A percentile compares a stretch with the other conserved stretches of the same genome.
Evolutionary conservation across 1,140 invertebrate species (phyloP).

Genomic region (Rhopalosiphum maidis): DNA sequence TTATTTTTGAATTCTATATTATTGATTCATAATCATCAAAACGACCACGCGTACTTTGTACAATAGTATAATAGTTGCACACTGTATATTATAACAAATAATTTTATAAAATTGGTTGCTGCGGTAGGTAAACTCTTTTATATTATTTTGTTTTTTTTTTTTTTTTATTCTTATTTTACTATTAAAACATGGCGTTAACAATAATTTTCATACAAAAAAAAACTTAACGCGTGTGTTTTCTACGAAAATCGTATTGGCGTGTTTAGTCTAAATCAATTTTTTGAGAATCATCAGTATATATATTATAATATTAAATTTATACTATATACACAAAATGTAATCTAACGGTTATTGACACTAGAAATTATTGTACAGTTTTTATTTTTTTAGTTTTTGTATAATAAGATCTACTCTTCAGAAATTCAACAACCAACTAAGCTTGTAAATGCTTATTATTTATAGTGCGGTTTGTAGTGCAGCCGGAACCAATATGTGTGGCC

Average conservation of each 20-base stretch:
- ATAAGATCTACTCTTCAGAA: background rate
- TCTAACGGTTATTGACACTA: background rate
- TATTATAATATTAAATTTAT: background rate
- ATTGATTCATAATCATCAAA: background rate
- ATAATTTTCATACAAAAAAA: slow-evolving; percentile 15
- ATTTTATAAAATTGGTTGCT: slow-evolving; percentile 10
- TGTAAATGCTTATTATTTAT: background rate
- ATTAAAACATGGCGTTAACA: slow-evolving; percentile 44
- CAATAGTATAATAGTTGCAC: background rate
- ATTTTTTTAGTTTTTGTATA: slow-evolving; percentile 11
- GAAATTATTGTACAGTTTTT: background rate
- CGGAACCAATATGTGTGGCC: background rate
- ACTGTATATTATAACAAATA: background rate
- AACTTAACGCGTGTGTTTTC: slow-evolving; percentile 13
- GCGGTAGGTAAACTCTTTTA: slow-evolving; percentile 15
- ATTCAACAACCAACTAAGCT: background rate
- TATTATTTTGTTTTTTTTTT: background rate
- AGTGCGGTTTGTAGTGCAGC: background rate
- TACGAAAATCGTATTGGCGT: slow-evolving; percentile 32
- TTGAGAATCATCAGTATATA: slow-evolving; percentile 43
- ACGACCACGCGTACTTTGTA: background rate
- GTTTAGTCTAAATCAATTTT: slow-evolving; percentile 42
- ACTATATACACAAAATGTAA: background rate
- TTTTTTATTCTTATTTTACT: slow-evolving; percentile 4
- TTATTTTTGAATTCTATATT: background rate